Evolutionary conservation across 2,113 vertebrate species (phyloP).

Genomic region (Eulacestoma nigropectus): DNA sequence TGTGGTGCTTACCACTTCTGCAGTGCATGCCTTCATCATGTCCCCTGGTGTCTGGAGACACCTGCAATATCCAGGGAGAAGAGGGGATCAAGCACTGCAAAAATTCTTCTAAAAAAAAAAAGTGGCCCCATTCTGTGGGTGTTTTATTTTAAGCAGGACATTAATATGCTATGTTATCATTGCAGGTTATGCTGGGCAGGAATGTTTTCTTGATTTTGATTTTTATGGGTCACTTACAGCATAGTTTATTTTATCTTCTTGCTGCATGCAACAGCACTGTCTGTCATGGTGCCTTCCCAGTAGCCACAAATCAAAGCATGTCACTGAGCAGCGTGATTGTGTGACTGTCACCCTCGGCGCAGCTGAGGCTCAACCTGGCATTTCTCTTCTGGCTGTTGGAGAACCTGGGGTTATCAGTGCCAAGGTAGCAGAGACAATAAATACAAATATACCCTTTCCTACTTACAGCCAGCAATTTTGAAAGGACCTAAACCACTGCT

Average conservation of each 20-base stretch:
- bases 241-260: not conserved
- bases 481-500: not conserved
- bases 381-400: not conserved
- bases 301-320: not conserved
- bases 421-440: not conserved
- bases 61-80: not conserved
- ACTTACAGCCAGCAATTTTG: not conserved
- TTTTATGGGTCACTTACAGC: not conserved
- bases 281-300: not conserved
- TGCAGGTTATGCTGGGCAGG: not conserved
- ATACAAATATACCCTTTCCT: not conserved
- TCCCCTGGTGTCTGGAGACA: not conserved
- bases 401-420: not conserved
- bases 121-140: not conserved
- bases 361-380: not conserved
- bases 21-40: not conserved
- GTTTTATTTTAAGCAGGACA: not conserved
- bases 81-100: not conserved
- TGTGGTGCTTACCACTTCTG: not conserved
- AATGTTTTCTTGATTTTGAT: not conserved
- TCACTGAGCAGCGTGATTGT: fast-evolving
- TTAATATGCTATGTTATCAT: not conserved
- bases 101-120: not conserved
- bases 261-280: not conserved
- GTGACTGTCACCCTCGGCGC: not conserved